Percentiles rank a stretch among this genome's conserved stretches.
These are phyloP conservation scores for Dicrurus megarhynchus DNA, from an alignment of 2,113 vertebrate genomes.

Conservation along the genomic window DNA sequence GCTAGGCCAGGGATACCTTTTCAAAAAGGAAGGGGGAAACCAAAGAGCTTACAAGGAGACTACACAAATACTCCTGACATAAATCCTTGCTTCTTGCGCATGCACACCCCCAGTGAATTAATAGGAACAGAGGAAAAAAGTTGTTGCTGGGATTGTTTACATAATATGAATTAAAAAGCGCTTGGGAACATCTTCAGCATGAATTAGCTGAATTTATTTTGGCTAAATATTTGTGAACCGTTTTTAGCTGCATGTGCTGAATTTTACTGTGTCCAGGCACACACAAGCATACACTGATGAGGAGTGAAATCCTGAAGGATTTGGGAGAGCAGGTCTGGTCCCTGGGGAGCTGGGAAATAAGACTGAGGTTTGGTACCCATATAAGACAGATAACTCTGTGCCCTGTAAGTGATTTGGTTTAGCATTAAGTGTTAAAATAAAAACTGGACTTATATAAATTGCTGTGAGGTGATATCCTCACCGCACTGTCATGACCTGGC, in stretches of 20 bases:
- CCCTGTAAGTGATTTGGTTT: background rate
- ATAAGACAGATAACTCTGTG: background rate
- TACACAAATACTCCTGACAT: background rate
- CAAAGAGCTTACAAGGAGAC: background rate
- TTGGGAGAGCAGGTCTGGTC: background rate
- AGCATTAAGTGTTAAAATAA: background rate
- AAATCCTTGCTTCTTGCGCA: background rate
- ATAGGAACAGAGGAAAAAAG: slow-evolving; percentile 66
- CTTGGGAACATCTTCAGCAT: slow-evolving; percentile 16
- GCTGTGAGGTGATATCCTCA: background rate
- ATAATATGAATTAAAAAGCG: background rate
- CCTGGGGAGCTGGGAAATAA: background rate
- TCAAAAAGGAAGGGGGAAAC: background rate
- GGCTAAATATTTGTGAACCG: background rate
- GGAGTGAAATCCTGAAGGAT: background rate
- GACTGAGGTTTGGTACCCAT: background rate
- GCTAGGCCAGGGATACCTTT: background rate
- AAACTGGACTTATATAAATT: background rate
- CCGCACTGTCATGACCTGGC: background rate
- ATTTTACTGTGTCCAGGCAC: background rate
- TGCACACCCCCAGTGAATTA: background rate
- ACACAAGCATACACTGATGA: background rate
- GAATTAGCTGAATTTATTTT: background rate
- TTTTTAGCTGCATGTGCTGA: background rate
- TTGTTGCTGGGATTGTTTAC: slow-evolving; percentile 4